Percentiles rank a stretch among this genome's conserved stretches.
Conservation (phyloP, 2,113 vertebrate species). For the Microtus montanus region DNA sequence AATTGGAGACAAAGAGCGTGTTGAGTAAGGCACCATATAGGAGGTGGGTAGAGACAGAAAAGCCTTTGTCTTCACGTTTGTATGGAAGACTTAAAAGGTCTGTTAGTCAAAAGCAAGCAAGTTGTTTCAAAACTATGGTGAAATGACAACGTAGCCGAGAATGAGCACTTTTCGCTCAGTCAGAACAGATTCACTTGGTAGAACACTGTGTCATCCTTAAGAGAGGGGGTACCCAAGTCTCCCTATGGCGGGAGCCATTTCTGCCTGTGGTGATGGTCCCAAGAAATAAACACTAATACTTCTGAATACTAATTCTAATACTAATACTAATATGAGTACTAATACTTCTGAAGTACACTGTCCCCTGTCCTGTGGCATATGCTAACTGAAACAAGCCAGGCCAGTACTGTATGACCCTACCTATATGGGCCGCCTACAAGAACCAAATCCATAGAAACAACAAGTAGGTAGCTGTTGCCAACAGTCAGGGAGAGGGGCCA, state of each 20-base stretch:
- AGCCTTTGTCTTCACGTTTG: neutral
- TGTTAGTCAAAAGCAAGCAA: neutral
- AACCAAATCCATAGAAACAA: neutral
- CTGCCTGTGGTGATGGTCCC: neutral
- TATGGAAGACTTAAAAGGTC: neutral
- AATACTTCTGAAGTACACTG: neutral
- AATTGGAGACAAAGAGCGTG: too few species aligned
- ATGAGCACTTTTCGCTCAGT: neutral
- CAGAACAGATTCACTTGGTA: neutral
- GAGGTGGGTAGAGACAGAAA: neutral
- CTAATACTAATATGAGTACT: too few species aligned
- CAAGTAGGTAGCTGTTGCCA: neutral
- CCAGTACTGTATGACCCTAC: neutral
- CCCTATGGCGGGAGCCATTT: neutral
- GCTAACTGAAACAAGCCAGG: neutral
- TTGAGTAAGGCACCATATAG: neutral
- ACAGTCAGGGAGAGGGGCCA: too few species aligned
- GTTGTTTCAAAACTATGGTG: neutral
- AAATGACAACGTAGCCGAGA: neutral
- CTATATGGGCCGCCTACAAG: neutral
- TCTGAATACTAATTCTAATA: too few species aligned
- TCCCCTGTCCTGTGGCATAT: neutral
- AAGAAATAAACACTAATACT: neutral
- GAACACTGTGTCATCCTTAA: neutral
- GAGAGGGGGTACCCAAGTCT: neutral